phyloP scores from a whole-genome alignment of 2,797 vertebrate genomes.

The Muscicapa striata region DNA sequence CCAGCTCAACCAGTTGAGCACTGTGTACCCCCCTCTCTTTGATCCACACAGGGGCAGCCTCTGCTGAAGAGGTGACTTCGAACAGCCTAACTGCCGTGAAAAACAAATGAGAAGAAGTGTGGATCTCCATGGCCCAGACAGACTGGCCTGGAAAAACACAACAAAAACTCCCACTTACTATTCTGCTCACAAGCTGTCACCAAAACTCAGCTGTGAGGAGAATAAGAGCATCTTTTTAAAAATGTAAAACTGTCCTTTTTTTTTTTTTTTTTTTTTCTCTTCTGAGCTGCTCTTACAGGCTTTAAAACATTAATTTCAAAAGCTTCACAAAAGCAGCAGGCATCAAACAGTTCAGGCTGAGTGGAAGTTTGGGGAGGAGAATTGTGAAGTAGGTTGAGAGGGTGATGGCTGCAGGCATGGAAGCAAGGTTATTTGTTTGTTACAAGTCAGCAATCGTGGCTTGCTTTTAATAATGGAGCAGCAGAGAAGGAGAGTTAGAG shows the following conservation, averaged over 20 bases:
- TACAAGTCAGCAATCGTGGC: background rate
- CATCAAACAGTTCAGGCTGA: background rate
- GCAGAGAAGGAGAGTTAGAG: background rate
- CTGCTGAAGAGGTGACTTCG: background rate
- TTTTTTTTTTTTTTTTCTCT: background rate
- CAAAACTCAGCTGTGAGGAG: constrained; percentile 22
- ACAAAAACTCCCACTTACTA: background rate
- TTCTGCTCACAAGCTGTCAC: background rate
- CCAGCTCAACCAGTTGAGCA: accelerated
- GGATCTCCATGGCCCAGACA: background rate
- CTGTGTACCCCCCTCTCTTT: background rate
- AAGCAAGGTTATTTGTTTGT: constrained; percentile 10
- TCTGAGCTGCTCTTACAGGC: background rate
- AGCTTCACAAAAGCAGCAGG: constrained; percentile 28
- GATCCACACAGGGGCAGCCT: background rate
- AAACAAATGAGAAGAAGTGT: background rate
- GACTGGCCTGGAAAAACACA: background rate
- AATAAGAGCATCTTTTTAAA: constrained; percentile 17
- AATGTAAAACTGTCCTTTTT: background rate
- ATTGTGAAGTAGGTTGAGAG: background rate
- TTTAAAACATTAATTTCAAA: constrained; percentile 51
- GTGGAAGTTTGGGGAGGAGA: constrained; percentile 7
- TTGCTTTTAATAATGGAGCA: background rate
- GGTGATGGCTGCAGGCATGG: background rate
- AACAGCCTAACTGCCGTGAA: background rate